Evolutionary conservation across 2,797 vertebrate species (phyloP).

Genomic region (Delichon dasypus): DNA sequence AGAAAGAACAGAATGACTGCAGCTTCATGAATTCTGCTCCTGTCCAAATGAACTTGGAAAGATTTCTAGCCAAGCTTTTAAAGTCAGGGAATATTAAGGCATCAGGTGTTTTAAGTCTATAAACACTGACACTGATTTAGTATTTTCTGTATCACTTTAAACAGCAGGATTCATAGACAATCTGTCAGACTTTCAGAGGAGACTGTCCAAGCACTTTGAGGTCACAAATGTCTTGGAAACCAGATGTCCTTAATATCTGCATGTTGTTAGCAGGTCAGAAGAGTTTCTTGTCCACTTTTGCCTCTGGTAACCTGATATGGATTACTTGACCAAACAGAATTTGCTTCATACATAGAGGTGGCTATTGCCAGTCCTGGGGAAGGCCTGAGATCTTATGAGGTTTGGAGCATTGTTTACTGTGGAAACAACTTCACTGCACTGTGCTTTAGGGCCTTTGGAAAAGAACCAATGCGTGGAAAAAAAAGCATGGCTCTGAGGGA

Average conservation of each 20-base stretch:
- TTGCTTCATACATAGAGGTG: background rate
- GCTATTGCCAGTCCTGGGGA: background rate
- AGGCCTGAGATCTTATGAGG: fast-evolving
- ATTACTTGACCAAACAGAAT: background rate
- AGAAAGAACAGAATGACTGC: background rate
- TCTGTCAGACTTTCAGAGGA: background rate
- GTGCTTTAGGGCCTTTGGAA: background rate
- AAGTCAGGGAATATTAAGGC: background rate
- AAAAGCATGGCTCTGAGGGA: background rate
- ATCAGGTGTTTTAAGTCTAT: background rate
- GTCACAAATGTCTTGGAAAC: background rate
- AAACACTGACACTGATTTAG: background rate
- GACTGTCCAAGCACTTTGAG: background rate
- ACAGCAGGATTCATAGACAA: background rate
- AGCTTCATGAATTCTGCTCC: background rate
- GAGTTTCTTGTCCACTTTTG: background rate
- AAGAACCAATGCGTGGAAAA: background rate
- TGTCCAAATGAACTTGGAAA: background rate
- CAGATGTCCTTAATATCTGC: background rate
- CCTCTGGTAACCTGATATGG: background rate
- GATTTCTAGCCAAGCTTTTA: slow-evolving; percentile 2
- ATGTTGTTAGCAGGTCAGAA: background rate
- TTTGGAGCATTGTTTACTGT: background rate
- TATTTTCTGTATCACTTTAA: background rate
- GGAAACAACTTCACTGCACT: background rate